Evolutionary conservation across 2,797 vertebrate genomes (phyloP), one percentile per base, ranked within the genome.

Genomic region (Parauchenoglanis punctatus): DNA sequence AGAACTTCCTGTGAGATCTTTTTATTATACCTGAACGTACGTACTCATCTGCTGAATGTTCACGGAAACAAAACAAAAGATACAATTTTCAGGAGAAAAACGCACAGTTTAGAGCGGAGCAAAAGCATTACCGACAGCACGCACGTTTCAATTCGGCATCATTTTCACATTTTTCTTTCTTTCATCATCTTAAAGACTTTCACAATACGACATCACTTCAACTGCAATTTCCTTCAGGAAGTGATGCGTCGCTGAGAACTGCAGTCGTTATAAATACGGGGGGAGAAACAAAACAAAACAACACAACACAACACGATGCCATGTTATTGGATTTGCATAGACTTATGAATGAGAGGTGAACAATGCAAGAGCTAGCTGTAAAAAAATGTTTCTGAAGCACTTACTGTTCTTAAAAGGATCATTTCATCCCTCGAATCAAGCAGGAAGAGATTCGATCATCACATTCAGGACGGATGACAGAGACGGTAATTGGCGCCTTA

Each of bases 321-420:
- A 52, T 56, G 61, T 1, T 63, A 54, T 73, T 85, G 77, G 87
- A 88, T 88, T 88, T 88, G 87, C 87, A 88, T 88, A 88, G 87
- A 88, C 46, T 88, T 63, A 65, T 85, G 77, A 81, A 63, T 81
- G 40, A 67, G 28, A 23, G 25, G 17, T 61, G 54, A 80, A 81
- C 59, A 61, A 84, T 46, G 35, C 52, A 81, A 40, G 56, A 77
- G 63, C 49, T 4, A 56, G 40, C 54, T 70, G 35, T 31, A 35
- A 35, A 35, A 35, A 20, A 67, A 20, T 44, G 23, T 23, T 23
- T 40, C 40, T 31, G n/a, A 52, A 68, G 25, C 52, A 28, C 2
- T 25, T 28, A 68, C 20, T 54, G 28, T 35, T 49, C 10, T 56
- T 20, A 56, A 56, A 68, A 67, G 61, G 44, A 85, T 65, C 4